Evolutionary conservation across 2,113 vertebrate species (phyloP).

Genomic region (Ciconia maguari): DNA sequence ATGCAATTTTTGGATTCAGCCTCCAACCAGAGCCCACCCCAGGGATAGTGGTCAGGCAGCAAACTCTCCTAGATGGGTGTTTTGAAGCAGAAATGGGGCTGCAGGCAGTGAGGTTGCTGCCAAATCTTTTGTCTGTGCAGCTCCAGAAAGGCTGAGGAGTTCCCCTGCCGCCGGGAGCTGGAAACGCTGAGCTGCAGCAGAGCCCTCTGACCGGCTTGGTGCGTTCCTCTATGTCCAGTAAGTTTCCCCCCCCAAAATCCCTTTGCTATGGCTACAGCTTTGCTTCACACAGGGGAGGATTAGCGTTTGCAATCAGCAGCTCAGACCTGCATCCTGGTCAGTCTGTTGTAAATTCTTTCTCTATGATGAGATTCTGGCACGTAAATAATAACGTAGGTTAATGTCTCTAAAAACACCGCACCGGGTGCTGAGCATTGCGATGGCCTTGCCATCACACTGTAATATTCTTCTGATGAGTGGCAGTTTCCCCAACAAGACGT

Average conservation of each 20-base stretch:
- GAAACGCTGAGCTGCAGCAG: neutral
- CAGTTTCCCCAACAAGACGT: neutral
- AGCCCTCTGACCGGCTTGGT: fast-evolving
- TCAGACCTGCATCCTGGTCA: neutral
- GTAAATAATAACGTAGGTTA: neutral
- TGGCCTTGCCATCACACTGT: neutral
- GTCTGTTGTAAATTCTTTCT: neutral
- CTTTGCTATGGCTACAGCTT: neutral
- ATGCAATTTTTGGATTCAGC: neutral
- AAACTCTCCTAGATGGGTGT: too few relatives aligned
- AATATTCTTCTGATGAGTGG: neutral
- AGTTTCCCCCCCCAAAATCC: neutral
- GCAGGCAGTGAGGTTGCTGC: neutral
- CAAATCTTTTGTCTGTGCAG: neutral
- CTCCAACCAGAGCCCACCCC: neutral
- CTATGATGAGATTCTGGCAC: neutral
- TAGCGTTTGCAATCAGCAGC: neutral
- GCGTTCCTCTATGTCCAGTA: neutral
- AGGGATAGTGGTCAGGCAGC: neutral
- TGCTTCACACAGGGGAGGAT: neutral
- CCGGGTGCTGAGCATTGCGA: neutral
- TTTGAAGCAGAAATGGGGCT: neutral
- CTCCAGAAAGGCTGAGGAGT: neutral
- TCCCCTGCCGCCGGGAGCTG: neutral
- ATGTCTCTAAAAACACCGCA: neutral